phyloP scores from a whole-genome alignment of 2,888 invertebrate genomes.

The Aphodius granarius region DNA sequence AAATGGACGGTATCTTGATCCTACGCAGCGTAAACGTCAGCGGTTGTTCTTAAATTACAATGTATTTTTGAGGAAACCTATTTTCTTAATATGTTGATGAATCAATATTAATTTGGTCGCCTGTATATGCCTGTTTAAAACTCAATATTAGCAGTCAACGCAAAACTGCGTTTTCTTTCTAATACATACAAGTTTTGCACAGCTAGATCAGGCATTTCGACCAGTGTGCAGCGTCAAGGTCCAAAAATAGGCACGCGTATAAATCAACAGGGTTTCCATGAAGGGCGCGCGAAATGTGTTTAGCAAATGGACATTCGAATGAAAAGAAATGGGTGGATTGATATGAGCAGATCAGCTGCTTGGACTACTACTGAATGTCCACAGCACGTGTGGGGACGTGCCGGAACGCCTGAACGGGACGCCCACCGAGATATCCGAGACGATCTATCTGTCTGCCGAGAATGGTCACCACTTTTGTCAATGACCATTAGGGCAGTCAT shows the following conservation, averaged over 20 bases:
- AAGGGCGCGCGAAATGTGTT: constrained; percentile 1
- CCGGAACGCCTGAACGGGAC: constrained; percentile 3
- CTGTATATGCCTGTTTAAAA: too few species aligned
- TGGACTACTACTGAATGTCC: neutral
- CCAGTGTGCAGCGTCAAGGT: too few species aligned
- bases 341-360: neutral
- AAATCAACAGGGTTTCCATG: neutral
- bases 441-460: constrained; percentile 19
- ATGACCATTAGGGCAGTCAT: constrained; percentile 27
- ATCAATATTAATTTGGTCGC: too few species aligned
- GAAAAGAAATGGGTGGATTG: constrained; percentile 1
- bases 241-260: neutral
- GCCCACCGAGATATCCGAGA: constrained; percentile 26
- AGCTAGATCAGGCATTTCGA: too few species aligned
- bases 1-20: constrained; percentile 20
- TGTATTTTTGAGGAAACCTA: neutral
- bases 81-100: too few species aligned
- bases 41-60: neutral
- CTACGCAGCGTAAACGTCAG: constrained; percentile 9
- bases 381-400: constrained; percentile 18
- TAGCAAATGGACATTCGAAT: constrained; percentile 6
- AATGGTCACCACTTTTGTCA: constrained; percentile 28
- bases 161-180: too few species aligned
- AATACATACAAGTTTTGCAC: too few species aligned
- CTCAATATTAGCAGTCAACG: too few species aligned